phyloP scores from a whole-genome alignment of 2,113 vertebrate species.

The Isichthys henryi region DNA sequence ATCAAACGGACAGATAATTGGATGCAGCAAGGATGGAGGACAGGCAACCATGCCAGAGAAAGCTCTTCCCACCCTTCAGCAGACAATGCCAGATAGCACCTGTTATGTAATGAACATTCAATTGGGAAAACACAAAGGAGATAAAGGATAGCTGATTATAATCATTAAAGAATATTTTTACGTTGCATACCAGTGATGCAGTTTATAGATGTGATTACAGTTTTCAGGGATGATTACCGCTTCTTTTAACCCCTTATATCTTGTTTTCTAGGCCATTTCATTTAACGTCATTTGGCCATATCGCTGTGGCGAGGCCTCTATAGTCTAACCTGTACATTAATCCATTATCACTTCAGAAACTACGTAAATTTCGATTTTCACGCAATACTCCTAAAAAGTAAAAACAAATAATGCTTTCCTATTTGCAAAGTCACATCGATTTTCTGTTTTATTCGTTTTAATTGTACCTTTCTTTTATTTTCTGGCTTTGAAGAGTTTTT shows the following conservation, averaged over 20 bases:
- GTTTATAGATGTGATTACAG: background rate
- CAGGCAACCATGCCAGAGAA: background rate
- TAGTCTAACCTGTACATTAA: background rate
- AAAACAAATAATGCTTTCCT: background rate
- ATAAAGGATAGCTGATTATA: background rate
- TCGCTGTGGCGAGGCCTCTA: background rate
- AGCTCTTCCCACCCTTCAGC: background rate
- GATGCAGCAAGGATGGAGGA: background rate
- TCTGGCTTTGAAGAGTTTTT: background rate
- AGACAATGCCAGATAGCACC: background rate
- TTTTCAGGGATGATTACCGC: background rate
- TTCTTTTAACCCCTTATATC: background rate
- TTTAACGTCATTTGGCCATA: background rate
- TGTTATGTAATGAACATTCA: background rate
- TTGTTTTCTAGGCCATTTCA: background rate
- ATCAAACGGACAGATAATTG: constrained; percentile 8
- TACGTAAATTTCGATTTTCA: background rate
- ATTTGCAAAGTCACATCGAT: background rate
- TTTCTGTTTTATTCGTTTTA: background rate
- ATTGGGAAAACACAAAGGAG: background rate
- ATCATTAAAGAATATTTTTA: background rate
- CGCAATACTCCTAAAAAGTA: background rate
- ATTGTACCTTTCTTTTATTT: background rate
- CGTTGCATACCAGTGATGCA: background rate
- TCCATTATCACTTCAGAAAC: background rate